These are phyloP conservation scores for Amphilophus citrinellus DNA, from an alignment of 2,113 vertebrate genomes.

Conservation along the genomic window DNA sequence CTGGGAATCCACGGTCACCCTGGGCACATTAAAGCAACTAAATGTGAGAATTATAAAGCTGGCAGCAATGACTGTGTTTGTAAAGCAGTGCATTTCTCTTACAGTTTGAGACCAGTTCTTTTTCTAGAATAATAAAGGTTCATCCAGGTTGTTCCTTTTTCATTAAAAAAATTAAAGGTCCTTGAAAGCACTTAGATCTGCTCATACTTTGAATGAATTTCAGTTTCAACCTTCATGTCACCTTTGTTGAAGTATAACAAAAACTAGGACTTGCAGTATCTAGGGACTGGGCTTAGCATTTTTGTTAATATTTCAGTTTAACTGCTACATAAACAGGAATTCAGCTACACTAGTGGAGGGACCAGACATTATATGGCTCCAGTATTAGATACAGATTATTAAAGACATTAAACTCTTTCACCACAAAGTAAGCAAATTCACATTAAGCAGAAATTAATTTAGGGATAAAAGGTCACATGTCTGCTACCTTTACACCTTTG, in stretches of 20 bases:
- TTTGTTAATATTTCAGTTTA: neutral
- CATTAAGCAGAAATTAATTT: neutral
- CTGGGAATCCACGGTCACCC: conserved; percentile 86
- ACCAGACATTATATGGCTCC: neutral
- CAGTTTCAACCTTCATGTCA: neutral
- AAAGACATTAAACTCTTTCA: neutral
- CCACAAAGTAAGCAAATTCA: neutral
- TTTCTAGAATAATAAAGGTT: neutral
- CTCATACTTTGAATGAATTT: fast-evolving
- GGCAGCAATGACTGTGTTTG: neutral
- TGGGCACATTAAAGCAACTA: conserved; percentile 58
- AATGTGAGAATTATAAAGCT: neutral
- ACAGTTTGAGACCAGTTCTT: neutral
- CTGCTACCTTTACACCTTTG: conserved; percentile 79
- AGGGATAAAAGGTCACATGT: neutral
- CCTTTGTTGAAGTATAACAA: neutral
- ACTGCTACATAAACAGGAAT: neutral
- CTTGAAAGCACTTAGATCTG: neutral
- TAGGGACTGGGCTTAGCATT: neutral
- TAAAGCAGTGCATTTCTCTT: neutral
- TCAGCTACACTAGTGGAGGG: neutral
- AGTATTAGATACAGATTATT: neutral
- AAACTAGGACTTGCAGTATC: neutral
- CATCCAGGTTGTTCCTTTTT: neutral
- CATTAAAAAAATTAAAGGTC: neutral